These are phyloP conservation scores for Gambusia holbrooki DNA, from an alignment of 2,113 vertebrate genomes.

Conservation along the genomic window DNA sequence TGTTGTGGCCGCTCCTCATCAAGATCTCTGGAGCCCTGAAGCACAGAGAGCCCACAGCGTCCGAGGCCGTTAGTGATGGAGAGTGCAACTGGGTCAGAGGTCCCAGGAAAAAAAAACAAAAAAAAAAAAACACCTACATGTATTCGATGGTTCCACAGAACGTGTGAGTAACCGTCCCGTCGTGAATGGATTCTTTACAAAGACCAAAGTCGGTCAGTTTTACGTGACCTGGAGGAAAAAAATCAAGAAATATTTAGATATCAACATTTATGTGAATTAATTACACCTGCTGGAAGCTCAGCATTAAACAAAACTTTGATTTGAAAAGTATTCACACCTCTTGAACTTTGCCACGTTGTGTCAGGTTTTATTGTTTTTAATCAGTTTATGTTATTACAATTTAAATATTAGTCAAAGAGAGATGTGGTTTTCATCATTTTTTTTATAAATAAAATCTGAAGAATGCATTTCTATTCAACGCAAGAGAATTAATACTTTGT, in stretches of 20 bases:
- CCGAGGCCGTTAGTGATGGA: background rate
- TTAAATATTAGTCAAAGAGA: background rate
- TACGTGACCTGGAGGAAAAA: slow-evolving; percentile 87
- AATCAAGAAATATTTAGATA: background rate
- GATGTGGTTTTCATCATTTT: background rate
- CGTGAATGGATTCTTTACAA: slow-evolving; percentile 99
- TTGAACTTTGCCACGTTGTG: too few relatives aligned
- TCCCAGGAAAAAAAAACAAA: too few relatives aligned
- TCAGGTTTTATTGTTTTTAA: too few relatives aligned
- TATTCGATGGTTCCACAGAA: slow-evolving; percentile 99
- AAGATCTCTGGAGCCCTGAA: slow-evolving; percentile 97
- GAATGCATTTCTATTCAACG: background rate
- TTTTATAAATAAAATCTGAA: background rate
- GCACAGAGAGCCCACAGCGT: background rate
- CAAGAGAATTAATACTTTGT: background rate
- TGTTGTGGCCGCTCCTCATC: slow-evolving; percentile 97
- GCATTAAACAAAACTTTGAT: background rate
- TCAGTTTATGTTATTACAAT: background rate
- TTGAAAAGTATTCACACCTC: background rate
- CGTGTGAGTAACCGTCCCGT: slow-evolving; percentile 98
- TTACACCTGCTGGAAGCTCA: background rate
- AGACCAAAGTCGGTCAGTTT: slow-evolving; percentile 98
- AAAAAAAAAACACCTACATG: slow-evolving; percentile 85
- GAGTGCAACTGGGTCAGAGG: too few relatives aligned
- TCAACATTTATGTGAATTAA: background rate